phyloP scores from a whole-genome alignment of 2,113 vertebrate genomes.

The Hydrochoerus hydrochaeris region DNA sequence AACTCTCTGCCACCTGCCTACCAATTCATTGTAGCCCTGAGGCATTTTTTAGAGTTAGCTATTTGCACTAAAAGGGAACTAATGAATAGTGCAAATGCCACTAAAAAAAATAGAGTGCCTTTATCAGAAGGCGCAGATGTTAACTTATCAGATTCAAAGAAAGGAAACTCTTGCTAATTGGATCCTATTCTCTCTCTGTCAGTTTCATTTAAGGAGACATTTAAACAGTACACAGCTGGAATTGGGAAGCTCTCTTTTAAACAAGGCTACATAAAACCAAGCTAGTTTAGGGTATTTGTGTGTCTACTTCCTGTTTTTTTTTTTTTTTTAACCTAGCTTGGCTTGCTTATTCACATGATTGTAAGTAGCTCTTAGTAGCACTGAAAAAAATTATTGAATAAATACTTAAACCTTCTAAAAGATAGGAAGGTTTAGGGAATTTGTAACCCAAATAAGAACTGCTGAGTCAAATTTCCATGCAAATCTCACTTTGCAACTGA shows the following conservation, averaged over 20 bases:
- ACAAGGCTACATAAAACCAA: conserved; percentile 72
- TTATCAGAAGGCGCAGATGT: conserved; percentile 81
- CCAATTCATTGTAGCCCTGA: conserved; percentile 62
- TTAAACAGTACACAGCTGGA: conserved; percentile 69
- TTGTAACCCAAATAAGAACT: not conserved
- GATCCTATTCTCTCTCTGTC: conserved; percentile 65
- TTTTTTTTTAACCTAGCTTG: not conserved
- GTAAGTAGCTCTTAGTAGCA: not conserved
- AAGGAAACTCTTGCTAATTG: conserved; percentile 76
- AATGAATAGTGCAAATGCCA: conserved; percentile 76
- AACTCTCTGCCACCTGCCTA: conserved; percentile 72
- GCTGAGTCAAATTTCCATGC: not conserved
- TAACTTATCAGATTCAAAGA: conserved; percentile 72
- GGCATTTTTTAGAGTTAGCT: conserved; percentile 66
- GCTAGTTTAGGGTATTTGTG: conserved; percentile 33
- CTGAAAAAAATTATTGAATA: conserved; percentile 37
- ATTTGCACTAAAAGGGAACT: conserved; percentile 73
- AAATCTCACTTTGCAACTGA: not conserved
- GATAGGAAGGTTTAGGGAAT: conserved; percentile 45
- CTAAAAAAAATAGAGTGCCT: conserved; percentile 69
- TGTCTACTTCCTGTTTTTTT: not conserved
- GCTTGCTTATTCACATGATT: not conserved
- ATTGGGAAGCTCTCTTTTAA: conserved; percentile 77
- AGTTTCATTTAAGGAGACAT: conserved; percentile 79
- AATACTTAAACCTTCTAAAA: conserved; percentile 52